Evolutionary conservation across 2,113 vertebrate species (phyloP).

Genomic region (Xiphophorus maculatus): DNA sequence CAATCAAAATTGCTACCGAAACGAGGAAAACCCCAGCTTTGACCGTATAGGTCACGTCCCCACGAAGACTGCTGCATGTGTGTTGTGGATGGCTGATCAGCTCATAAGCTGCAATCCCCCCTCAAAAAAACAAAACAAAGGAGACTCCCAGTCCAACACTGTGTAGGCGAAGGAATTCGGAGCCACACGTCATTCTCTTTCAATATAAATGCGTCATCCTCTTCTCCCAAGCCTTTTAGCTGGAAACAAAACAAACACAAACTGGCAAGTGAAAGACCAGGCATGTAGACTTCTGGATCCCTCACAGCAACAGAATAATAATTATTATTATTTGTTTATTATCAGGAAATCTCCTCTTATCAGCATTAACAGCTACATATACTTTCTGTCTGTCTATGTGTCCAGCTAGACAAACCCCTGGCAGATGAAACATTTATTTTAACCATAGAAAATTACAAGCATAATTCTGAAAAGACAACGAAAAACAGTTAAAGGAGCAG

Average conservation of each 20-base stretch:
- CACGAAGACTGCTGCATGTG: neutral
- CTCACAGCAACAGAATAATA: no score
- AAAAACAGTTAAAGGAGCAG: no score
- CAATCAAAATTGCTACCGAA: neutral
- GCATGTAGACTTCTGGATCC: neutral
- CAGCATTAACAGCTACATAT: neutral
- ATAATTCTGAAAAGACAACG: no score
- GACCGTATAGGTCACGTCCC: neutral
- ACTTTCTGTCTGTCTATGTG: neutral
- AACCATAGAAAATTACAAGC: no score
- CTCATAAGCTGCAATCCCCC: neutral
- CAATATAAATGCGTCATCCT: conserved; percentile 6
- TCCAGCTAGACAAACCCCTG: no score
- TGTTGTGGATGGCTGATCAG: neutral
- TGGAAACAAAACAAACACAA: neutral
- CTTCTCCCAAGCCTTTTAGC: conserved; percentile 1
- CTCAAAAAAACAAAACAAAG: neutral
- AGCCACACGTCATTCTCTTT: neutral
- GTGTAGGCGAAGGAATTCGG: conserved; percentile 4
- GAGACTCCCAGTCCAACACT: neutral
- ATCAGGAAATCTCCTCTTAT: neutral
- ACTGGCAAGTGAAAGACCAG: neutral
- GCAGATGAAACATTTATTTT: no score
- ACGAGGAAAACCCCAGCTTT: neutral
- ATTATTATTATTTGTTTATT: neutral